These are phyloP conservation scores for Hyperopisus bebe DNA, from an alignment of 2,113 vertebrate genomes.

Conservation along the genomic window DNA sequence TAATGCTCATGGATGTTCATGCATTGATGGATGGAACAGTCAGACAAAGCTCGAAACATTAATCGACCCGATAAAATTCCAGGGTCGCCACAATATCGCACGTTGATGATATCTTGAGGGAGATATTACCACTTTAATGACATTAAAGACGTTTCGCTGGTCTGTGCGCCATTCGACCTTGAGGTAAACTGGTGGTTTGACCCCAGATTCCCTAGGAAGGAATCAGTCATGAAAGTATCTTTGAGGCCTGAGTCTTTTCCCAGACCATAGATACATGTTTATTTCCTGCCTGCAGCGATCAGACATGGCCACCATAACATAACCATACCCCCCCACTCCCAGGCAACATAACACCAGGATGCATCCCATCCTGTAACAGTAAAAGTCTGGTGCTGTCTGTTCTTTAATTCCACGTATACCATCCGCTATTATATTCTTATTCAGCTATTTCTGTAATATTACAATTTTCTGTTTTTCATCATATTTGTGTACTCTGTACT, in stretches of 20 bases:
- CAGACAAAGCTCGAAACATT: background rate
- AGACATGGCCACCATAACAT: background rate
- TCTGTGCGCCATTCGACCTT: slow-evolving; percentile 46
- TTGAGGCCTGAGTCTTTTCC: slow-evolving; percentile 44
- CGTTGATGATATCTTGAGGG: slow-evolving; percentile 43
- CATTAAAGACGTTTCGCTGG: slow-evolving; percentile 40
- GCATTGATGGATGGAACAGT: background rate
- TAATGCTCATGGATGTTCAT: background rate
- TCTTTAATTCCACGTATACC: background rate
- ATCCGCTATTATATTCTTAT: background rate
- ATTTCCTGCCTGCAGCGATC: background rate
- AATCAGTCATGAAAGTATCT: slow-evolving; percentile 49
- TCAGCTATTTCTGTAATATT: background rate
- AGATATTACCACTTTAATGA: slow-evolving; percentile 62
- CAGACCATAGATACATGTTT: slow-evolving; percentile 37
- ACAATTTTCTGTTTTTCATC: background rate
- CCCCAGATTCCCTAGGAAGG: slow-evolving; percentile 33
- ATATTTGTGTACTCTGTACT: background rate
- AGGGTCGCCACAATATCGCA: background rate
- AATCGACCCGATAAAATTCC: background rate
- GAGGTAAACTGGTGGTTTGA: slow-evolving; percentile 33
- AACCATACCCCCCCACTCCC: background rate
- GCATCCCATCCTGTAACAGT: background rate
- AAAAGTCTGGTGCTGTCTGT: background rate
- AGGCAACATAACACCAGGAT: background rate